These are phyloP conservation scores for Phenganax subtilis DNA, from an alignment of 92 coral and sea anemone genomes.

Conservation along the genomic window DNA sequence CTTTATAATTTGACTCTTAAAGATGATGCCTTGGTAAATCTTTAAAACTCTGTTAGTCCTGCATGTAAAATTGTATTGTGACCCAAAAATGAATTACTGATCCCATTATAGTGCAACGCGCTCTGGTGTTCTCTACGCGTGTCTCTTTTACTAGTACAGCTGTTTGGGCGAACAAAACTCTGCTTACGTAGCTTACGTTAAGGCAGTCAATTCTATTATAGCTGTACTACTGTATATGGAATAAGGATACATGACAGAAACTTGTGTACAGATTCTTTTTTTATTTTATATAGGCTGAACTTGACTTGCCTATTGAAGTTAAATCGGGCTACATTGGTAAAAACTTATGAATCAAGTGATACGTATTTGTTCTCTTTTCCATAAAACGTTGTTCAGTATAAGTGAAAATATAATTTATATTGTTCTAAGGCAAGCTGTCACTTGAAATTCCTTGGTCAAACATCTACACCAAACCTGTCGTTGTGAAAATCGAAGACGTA, in stretches of 20 bases:
- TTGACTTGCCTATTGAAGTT: slow-evolving; percentile 89
- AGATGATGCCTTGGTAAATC: slow-evolving; percentile 89
- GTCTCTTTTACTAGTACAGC: too few relatives aligned
- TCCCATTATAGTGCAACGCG: too few relatives aligned
- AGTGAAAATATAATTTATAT: neutral
- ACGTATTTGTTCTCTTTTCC: neutral
- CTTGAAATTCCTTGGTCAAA: slow-evolving; percentile 87
- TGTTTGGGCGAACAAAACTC: too few relatives aligned
- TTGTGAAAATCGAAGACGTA: slow-evolving; percentile 71
- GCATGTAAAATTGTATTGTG: too few relatives aligned
- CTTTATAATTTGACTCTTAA: slow-evolving; percentile 75
- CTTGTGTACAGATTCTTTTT: neutral
- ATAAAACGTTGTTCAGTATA: neutral
- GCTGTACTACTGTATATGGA: neutral
- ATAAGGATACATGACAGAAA: neutral
- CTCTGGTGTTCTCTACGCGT: too few relatives aligned
- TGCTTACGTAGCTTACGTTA: neutral
- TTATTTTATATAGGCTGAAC: slow-evolving; percentile 55
- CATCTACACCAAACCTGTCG: slow-evolving; percentile 75
- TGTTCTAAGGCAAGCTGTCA: slow-evolving; percentile 62
- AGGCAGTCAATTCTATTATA: neutral
- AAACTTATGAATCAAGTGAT: neutral
- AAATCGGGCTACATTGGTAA: slow-evolving; percentile 85
- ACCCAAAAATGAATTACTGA: too few relatives aligned
- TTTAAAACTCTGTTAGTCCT: neutral